Evolutionary conservation across 1,140 invertebrate species (phyloP).

Genomic region (Diorhabda sublineata): DNA sequence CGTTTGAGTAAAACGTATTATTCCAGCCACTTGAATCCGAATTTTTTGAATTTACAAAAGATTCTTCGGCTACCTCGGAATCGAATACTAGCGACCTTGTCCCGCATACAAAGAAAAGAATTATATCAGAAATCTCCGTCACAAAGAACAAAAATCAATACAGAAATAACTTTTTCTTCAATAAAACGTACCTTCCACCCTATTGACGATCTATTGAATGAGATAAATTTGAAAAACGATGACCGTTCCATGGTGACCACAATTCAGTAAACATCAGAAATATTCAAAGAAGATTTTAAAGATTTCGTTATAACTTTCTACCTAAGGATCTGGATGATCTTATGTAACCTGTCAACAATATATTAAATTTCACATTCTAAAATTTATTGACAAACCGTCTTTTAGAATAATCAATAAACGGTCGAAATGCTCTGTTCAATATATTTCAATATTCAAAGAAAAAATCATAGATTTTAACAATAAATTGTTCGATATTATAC

Average conservation of each 20-base stretch:
- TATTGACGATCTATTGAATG: slow-evolving; percentile 5
- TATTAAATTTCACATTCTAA: background rate
- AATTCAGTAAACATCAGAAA: background rate
- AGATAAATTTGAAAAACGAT: slow-evolving; percentile 8
- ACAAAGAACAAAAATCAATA: slow-evolving; percentile 3
- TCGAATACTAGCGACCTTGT: background rate
- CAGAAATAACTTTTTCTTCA: slow-evolving; percentile 8
- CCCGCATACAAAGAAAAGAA: background rate
- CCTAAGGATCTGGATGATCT: background rate
- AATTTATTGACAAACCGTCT: too few species aligned
- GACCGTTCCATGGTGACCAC: slow-evolving; percentile 6
- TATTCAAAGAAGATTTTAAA: slow-evolving; percentile 4
- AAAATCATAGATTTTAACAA: too few species aligned
- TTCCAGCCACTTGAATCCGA: slow-evolving; percentile 8
- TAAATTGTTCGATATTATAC: too few species aligned
- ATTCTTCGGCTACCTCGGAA: slow-evolving; percentile 5
- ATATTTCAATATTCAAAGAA: too few species aligned
- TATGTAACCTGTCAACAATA: background rate
- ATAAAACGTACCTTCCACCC: background rate
- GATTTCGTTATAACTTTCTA: slow-evolving; percentile 8
- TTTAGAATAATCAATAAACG: too few species aligned
- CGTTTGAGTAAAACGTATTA: slow-evolving; percentile 8
- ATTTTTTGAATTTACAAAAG: slow-evolving; percentile 2
- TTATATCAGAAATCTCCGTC: slow-evolving; percentile 4
- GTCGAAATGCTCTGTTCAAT: too few species aligned